Evolutionary conservation across 2,113 vertebrate genomes (phyloP).

Genomic region (Cisticola juncidis): DNA sequence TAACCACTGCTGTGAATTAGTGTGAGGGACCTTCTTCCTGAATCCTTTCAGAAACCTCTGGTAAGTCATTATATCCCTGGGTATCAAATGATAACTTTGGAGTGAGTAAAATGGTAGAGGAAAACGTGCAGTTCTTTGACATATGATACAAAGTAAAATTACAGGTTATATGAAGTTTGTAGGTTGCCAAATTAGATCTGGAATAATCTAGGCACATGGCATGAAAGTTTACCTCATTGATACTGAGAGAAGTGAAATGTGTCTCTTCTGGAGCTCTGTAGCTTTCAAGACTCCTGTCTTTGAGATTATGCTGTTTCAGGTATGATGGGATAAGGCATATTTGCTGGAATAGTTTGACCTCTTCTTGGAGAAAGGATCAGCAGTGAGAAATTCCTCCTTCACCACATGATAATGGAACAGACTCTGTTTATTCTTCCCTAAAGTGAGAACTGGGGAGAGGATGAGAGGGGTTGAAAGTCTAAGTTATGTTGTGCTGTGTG

Average conservation of each 20-base stretch:
- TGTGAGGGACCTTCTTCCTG: not conserved
- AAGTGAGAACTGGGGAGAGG: not conserved
- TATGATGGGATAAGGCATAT: not conserved
- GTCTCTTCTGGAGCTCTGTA: not conserved
- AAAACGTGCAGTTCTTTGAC: not conserved
- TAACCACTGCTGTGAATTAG: not conserved
- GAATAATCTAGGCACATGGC: not conserved
- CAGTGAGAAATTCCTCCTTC: not conserved
- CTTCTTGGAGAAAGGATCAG: not conserved
- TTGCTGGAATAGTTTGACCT: not conserved
- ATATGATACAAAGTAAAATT: not conserved
- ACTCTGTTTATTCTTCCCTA: not conserved
- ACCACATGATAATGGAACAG: not conserved
- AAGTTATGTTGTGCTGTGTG: not conserved
- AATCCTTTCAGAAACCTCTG: not conserved
- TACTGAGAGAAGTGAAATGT: not conserved
- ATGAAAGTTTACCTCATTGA: not conserved
- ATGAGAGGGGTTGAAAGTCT: not conserved
- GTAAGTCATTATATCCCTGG: not conserved
- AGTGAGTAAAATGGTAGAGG: not conserved
- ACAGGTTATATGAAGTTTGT: not conserved
- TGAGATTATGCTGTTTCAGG: not conserved
- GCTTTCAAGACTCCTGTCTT: not conserved
- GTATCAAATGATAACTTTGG: not conserved
- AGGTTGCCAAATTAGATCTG: not conserved